Evolutionary conservation across 2,113 vertebrate genomes (phyloP).

Genomic region (Paraplagusia blochii): DNA sequence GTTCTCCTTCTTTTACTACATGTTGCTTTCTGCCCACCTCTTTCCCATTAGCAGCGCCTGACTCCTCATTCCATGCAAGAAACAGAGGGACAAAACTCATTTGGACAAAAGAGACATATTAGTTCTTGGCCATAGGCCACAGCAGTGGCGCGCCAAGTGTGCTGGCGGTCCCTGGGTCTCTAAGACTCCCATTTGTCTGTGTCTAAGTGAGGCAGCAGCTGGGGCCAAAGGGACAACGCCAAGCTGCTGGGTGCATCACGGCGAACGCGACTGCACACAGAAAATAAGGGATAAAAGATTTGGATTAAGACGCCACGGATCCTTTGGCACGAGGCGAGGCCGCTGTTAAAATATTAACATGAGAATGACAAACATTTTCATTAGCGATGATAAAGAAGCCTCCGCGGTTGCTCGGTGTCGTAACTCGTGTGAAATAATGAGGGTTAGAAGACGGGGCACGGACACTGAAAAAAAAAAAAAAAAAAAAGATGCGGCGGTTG

Average conservation of each 20-base stretch:
- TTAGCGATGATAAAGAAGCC: background rate
- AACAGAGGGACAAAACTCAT: conserved; percentile 52
- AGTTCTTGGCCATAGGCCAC: conserved; percentile 80
- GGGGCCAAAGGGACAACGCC: conserved; percentile 51
- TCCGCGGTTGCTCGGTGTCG: conserved; percentile 13
- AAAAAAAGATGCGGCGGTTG: conserved; percentile 53
- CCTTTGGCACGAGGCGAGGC: conserved; percentile 2
- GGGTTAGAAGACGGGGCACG: background rate
- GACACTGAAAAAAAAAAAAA: conserved; percentile 1
- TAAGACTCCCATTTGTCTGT: conserved; percentile 56
- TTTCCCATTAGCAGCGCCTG: conserved; percentile 32
- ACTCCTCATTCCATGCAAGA: conserved; percentile 35
- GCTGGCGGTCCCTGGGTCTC: conserved; percentile 41
- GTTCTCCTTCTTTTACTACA: background rate
- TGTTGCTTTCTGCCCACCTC: conserved; percentile 4
- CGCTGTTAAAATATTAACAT: conserved; percentile 10
- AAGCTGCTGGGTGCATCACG: conserved; percentile 34
- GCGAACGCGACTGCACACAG: conserved; percentile 18
- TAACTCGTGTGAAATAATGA: conserved; percentile 5
- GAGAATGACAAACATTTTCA: conserved; percentile 6
- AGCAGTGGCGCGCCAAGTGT: conserved; percentile 55
- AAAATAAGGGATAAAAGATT: conserved; percentile 12
- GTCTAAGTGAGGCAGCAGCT: conserved; percentile 37
- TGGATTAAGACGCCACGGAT: conserved; percentile 9
- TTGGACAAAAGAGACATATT: conserved; percentile 71